These are phyloP conservation scores for Corvus moneduloides DNA, from an alignment of 2,113 vertebrate species.

Conservation along the genomic window DNA sequence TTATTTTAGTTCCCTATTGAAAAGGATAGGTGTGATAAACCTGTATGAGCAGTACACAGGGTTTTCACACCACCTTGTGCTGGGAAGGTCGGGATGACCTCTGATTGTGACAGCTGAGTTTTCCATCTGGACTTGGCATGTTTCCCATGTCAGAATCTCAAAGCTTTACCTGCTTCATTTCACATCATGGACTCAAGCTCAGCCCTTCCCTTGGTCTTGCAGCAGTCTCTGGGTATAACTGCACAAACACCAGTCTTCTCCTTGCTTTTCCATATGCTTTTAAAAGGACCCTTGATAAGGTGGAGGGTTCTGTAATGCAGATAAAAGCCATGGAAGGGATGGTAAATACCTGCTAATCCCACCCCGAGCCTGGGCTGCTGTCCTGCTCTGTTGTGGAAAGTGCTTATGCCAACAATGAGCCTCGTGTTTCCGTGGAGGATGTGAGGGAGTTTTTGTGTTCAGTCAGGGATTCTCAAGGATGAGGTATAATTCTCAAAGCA, in stretches of 20 bases:
- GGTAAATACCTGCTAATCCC: not conserved
- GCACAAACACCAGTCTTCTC: too few species aligned
- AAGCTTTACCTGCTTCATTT: not conserved
- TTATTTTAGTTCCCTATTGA: not conserved
- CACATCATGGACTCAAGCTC: not conserved
- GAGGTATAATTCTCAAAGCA: not conserved
- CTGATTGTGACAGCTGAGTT: constrained; percentile 32
- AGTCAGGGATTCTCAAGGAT: not conserved
- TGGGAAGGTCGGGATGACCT: constrained; percentile 26
- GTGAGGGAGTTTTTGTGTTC: not conserved
- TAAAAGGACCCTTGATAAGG: not conserved
- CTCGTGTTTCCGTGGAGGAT: not conserved
- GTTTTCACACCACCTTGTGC: not conserved
- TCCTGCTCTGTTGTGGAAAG: accelerated
- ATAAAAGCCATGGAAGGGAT: not conserved
- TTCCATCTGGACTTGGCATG: constrained; percentile 52
- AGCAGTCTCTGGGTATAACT: not conserved
- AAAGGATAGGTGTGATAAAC: not conserved
- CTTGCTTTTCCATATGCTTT: not conserved
- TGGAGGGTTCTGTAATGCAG: not conserved
- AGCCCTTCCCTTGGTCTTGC: not conserved
- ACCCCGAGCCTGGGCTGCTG: accelerated
- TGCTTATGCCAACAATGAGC: not conserved
- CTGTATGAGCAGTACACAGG: not conserved
- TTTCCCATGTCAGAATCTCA: not conserved